phyloP scores from a whole-genome alignment of 23 tunicate genomes.

The Ascidia mentula region DNA sequence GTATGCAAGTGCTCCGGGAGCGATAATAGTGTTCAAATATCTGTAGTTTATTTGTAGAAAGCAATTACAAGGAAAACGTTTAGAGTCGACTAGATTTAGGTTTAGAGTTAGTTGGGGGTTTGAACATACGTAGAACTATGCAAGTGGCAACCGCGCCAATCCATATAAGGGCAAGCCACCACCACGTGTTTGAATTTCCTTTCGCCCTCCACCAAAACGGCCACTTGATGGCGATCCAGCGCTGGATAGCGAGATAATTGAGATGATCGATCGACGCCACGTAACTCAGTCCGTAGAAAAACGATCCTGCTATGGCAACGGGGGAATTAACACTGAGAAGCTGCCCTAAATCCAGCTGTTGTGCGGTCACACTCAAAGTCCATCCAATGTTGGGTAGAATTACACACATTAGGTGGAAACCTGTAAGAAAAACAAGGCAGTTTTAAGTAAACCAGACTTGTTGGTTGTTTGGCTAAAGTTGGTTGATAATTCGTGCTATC shows the following conservation, averaged over 20 bases:
- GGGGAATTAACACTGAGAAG: not conserved
- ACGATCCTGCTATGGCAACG: not conserved
- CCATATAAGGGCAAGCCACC: slow-evolving; percentile 16
- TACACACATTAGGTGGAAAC: not conserved
- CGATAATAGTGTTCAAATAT: no score
- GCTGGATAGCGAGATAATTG: not conserved
- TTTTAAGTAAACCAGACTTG: no score
- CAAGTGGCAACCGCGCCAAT: not conserved
- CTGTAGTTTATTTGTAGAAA: no score
- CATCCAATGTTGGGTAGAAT: not conserved
- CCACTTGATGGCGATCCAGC: slow-evolving; percentile 22
- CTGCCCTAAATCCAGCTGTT: not conserved
- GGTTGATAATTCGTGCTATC: no score
- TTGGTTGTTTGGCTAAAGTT: no score
- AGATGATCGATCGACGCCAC: slow-evolving; percentile 7
- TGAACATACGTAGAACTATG: slow-evolving; percentile 10
- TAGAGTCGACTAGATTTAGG: no score
- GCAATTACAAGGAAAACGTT: no score
- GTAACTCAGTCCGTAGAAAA: not conserved
- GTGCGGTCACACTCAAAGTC: not conserved
- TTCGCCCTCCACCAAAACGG: slow-evolving; percentile 10
- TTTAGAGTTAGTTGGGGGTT: no score
- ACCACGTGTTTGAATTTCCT: slow-evolving; percentile 4
- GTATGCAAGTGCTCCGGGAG: no score
- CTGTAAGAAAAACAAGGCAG: not conserved